Evolutionary conservation across 1,140 invertebrate genomes (phyloP), one percentile per base, ranked within the genome.

Genomic region (Arion vulgaris): DNA sequence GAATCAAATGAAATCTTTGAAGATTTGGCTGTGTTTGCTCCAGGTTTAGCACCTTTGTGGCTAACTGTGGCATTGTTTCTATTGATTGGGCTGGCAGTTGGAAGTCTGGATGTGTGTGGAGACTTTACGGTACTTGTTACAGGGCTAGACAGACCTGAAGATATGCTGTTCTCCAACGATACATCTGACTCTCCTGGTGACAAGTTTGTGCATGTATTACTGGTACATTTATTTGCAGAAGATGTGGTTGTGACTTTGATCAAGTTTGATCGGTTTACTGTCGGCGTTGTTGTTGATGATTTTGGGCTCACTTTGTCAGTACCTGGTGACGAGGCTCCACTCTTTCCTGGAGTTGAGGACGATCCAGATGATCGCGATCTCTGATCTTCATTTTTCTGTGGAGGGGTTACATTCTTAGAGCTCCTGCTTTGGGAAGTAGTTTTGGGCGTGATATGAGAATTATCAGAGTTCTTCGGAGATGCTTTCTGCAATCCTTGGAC

Each of bases 391-490:
- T 51, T 38, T n/a, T 38, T 41, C 32, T 53, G 41, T 19, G 41
- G 39, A 39, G 73, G 49, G 36, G 41, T n/a, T 34, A 36, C 73
- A 38, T 76, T 53, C 36, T 82, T 57, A 5, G 53, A 2, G 36
- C 26, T 51, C 51, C 79, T 73, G 45, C 7, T 13, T 34, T 32
- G 74, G 9, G 66, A 26, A 11, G 57, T 71, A 11, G 39, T 51
- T 71, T 41, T 69, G 36, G 62, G 78, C 13, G 66, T 49, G 36
- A 80, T 51, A 28, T 49, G 36, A 23, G 38, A 66, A 49, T 17
- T 39, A 53, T 53, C 38, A n/a, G 41, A 45, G 23, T 13, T 23
- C 36, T 73, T 81, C 17, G 80, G 80, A 34, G 80, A 34, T 39
- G 68, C 45, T 57, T 57, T 53, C 69, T 81, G 73, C 0, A 36